Conservation (phyloP, 2,888 invertebrate genomes). For the Andrena flavipes region DNA sequence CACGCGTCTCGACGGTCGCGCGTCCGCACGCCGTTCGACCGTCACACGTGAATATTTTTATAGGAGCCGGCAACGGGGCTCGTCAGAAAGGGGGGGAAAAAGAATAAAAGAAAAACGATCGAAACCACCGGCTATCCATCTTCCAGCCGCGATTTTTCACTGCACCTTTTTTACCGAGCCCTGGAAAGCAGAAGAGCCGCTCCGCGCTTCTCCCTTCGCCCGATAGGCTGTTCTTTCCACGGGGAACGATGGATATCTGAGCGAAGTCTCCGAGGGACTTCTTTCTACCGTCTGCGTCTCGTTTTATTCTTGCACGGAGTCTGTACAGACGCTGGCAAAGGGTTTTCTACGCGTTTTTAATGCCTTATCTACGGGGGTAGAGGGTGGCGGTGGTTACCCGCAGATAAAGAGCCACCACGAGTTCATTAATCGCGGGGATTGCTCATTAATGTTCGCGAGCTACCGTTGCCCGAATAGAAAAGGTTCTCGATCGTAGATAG, state of each 20-base stretch:
- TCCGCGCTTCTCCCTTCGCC: background rate
- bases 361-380: background rate
- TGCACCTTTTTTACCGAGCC: constrained; percentile 38
- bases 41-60: constrained; percentile 81
- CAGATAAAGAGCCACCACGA: background rate
- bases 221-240: background rate
- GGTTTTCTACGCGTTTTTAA: background rate
- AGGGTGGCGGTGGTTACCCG: background rate
- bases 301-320: constrained; percentile 3
- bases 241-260: constrained; percentile 46
- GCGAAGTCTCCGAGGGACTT: constrained; percentile 5
- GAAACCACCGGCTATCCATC: constrained; percentile 76
- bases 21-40: constrained; percentile 57
- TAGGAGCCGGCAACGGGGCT: constrained; percentile 68
- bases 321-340: background rate
- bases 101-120: constrained; percentile 50
- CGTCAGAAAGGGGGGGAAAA: constrained; percentile 22
- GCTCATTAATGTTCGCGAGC: too few species aligned
- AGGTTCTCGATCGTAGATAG: too few species aligned
- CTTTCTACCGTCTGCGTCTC: constrained; percentile 1
- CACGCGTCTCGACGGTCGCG: constrained; percentile 63
- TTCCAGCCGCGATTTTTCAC: constrained; percentile 69
- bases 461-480: too few species aligned
- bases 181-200: constrained; percentile 38
- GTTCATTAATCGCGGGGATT: background rate